Evolutionary conservation across 2,797 vertebrate species (phyloP), one percentile per base, ranked within the genome.

Genomic region (Leptatherina wallacei): DNA sequence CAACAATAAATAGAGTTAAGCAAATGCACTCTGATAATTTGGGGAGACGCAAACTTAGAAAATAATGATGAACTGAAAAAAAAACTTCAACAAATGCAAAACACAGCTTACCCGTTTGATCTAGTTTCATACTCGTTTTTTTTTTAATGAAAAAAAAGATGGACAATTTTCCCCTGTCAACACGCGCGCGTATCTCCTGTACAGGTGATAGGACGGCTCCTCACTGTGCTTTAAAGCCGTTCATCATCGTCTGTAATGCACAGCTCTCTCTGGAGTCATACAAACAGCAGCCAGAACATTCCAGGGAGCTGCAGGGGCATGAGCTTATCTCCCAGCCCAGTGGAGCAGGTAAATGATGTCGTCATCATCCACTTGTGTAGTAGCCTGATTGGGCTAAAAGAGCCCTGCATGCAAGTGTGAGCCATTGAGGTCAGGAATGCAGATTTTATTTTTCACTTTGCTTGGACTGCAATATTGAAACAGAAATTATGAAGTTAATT

Each of bases 341-440:
- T 92, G 92, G 89, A 93, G 91, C 92, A 93, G 89, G 87, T 92
- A 92, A 91, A 93, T 75, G 86, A 91, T 87, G 89, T 89, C 85
- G 79, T 93, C 91, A 89, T 89, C 87, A 86, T 77, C 79, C 79
- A 83, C 87, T 87, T 72, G 71, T 78, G 74, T 79, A 60, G 68
- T 61, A 81, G 79, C 73, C 71, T 67, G 81, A 76, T 91, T 82
- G 85, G 81, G 64, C 86, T 76, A 64, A 80, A 81, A 71, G 71
- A 81, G 60, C 61, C 54, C 63, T 65, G 66, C 65, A 75, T 74
- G 77, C 77, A 80, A 82, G 78, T 71, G 58, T 33, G 69, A 69
- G 69, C 54, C 54, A 49, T 24, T 16, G 55, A 67, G 78, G 81
- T 86, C 75, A 69, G 63, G 77, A 62, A 86, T 60, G 73, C 61